Conservation (phyloP, 2,113 vertebrate species). For the Mormyrus lacerda region DNA sequence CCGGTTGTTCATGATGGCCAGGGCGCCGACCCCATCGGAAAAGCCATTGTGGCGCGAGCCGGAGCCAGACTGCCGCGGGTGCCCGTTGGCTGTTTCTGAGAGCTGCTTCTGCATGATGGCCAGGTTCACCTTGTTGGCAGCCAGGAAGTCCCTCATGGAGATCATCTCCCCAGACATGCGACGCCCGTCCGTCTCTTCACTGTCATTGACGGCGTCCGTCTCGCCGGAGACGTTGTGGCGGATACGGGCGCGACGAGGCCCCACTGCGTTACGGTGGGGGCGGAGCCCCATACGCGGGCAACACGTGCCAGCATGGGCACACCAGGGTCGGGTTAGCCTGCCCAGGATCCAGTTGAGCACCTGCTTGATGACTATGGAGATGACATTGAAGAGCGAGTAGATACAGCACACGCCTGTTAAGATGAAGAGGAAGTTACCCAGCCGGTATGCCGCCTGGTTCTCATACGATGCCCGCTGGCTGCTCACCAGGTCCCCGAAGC, state of each 20-base stretch:
- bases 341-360: slow-evolving; percentile 90
- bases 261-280: slow-evolving; percentile 73
- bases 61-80: slow-evolving; percentile 59
- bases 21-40: slow-evolving; percentile 83
- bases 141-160: slow-evolving; percentile 89
- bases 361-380: slow-evolving; percentile 95
- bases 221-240: slow-evolving; percentile 78
- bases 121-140: slow-evolving; percentile 83
- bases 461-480: slow-evolving; percentile 78
- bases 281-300: slow-evolving; percentile 48
- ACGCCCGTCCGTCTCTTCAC: slow-evolving; percentile 79
- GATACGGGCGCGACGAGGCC: slow-evolving; percentile 64
- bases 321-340: slow-evolving; percentile 65
- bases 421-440: slow-evolving; percentile 90
- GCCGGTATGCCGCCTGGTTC: slow-evolving; percentile 70
- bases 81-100: slow-evolving; percentile 79
- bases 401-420: slow-evolving; percentile 93
- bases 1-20: slow-evolving; percentile 94
- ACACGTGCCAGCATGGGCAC: slow-evolving; percentile 12
- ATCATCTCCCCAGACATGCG: slow-evolving; percentile 91
- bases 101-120: slow-evolving; percentile 94
- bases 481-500: slow-evolving; percentile 95
- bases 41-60: slow-evolving; percentile 74
- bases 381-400: slow-evolving; percentile 95
- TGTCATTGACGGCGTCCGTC: slow-evolving; percentile 75